These are phyloP conservation scores for Crotophaga sulcirostris DNA, from an alignment of 2,113 vertebrate species.

Conservation along the genomic window DNA sequence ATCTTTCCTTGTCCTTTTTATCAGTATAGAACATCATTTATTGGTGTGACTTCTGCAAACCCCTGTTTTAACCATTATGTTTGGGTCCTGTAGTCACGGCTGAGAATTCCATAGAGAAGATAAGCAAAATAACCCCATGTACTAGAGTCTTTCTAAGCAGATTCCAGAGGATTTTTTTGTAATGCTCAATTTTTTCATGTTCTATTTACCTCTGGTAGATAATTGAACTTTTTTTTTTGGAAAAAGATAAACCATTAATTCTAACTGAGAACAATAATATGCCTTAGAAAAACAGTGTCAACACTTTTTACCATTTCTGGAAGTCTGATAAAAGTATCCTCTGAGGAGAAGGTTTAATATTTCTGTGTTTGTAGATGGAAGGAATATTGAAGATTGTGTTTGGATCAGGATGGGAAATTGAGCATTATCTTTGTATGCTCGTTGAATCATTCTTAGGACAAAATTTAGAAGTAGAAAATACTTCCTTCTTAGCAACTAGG, in stretches of 20 bases:
- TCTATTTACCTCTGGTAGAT: background rate
- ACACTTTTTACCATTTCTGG: background rate
- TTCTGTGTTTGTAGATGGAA: background rate
- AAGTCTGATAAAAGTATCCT: background rate
- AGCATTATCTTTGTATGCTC: background rate
- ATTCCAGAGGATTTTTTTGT: background rate
- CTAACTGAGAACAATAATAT: background rate
- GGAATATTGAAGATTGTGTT: background rate
- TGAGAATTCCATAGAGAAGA: background rate
- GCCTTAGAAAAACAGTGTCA: background rate
- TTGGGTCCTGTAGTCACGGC: background rate
- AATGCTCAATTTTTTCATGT: background rate
- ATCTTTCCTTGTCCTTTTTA: background rate
- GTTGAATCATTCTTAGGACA: background rate
- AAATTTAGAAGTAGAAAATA: background rate
- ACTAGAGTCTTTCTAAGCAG: background rate
- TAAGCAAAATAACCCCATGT: background rate
- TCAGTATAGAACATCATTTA: background rate
- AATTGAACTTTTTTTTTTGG: no score
- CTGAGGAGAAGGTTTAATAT: background rate
- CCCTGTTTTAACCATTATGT: background rate
- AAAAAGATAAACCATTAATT: background rate
- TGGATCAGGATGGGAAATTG: background rate
- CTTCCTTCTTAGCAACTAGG: background rate
- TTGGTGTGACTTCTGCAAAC: background rate